phyloP scores from a whole-genome alignment of 2,888 invertebrate genomes.

The Stenichneumon culpator region DNA sequence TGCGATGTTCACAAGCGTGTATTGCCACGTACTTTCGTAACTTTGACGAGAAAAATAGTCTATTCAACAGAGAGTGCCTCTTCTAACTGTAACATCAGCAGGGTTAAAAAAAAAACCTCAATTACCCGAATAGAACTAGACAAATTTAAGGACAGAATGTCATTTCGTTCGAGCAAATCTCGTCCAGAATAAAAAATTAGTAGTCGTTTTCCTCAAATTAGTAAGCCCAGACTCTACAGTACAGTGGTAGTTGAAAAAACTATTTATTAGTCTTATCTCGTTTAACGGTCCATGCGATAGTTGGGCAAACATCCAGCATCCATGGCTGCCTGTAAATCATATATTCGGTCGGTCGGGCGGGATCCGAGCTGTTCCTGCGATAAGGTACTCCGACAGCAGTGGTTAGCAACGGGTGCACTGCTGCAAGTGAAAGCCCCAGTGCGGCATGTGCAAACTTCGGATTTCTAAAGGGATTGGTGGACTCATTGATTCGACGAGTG shows the following conservation, averaged over 20 bases:
- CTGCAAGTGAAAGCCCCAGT: slow-evolving; percentile 24
- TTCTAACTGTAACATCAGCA: slow-evolving; percentile 8
- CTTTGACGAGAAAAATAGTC: slow-evolving; percentile 33
- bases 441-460: slow-evolving; percentile 43
- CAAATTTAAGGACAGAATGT: background rate
- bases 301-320: slow-evolving; percentile 64
- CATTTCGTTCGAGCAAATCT: background rate
- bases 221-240: background rate
- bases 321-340: slow-evolving; percentile 64
- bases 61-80: background rate
- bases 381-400: slow-evolving; percentile 41
- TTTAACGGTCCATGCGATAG: slow-evolving; percentile 50
- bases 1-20: slow-evolving; percentile 31
- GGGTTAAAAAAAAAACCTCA: background rate
- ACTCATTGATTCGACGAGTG: slow-evolving; percentile 13
- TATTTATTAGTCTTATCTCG: slow-evolving; percentile 64
- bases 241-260: slow-evolving; percentile 49
- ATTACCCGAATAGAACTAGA: background rate
- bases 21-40: slow-evolving; percentile 23
- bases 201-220: background rate
- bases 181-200: background rate
- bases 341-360: slow-evolving; percentile 56
- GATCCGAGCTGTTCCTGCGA: slow-evolving; percentile 52
- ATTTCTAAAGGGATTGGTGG: slow-evolving; percentile 48
- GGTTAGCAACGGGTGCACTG: slow-evolving; percentile 23